phyloP scores from a whole-genome alignment of 1,140 invertebrate species.

The Diuraphis noxia region DNA sequence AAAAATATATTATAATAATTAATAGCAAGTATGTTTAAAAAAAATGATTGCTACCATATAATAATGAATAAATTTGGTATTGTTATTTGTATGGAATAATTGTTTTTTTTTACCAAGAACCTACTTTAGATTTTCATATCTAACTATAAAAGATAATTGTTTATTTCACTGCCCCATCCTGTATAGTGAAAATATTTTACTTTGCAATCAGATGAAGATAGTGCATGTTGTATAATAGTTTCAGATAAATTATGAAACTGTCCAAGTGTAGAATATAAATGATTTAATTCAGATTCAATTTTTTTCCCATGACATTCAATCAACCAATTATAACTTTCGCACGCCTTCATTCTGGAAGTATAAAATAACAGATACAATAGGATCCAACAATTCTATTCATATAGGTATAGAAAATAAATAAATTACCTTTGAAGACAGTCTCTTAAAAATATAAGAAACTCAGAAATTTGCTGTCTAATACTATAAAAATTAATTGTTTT shows the following conservation, averaged over 20 bases:
- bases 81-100: too few species aligned
- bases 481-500: not conserved
- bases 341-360: not conserved
- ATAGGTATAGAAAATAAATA: not conserved
- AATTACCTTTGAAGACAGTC: conserved; percentile 35
- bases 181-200: not conserved
- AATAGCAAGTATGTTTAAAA: not conserved
- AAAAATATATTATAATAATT: not conserved
- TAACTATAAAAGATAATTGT: too few species aligned
- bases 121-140: too few species aligned
- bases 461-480: conserved; percentile 1
- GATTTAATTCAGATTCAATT: conserved; percentile 16
- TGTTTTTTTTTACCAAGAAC: not conserved
- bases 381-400: not conserved
- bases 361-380: not conserved
- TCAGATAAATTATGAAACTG: conserved; percentile 40
- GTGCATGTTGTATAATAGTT: conserved; percentile 19
- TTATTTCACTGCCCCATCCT: too few species aligned
- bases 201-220: conserved; percentile 30
- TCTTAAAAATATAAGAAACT: conserved; percentile 34
- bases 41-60: too few species aligned
- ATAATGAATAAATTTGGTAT: too few species aligned
- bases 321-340: conserved; percentile 40
- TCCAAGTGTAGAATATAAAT: conserved; percentile 32
- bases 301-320: conserved; percentile 15